phyloP scores from a whole-genome alignment of 2,113 vertebrate species.

The Sinosuthora webbiana region DNA sequence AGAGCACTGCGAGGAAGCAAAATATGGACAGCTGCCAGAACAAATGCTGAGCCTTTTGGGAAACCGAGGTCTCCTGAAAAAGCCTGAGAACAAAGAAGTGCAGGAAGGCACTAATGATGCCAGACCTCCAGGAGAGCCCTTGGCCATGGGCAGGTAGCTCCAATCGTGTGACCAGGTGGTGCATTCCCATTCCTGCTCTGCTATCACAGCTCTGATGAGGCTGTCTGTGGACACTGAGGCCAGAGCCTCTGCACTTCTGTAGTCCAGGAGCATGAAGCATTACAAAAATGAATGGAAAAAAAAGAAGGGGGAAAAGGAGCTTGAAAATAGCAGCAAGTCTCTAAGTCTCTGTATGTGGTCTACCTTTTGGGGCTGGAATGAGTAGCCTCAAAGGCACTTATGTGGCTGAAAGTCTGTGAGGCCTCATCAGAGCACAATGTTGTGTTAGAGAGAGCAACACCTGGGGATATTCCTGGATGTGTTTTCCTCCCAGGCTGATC shows the following conservation, averaged over 20 bases:
- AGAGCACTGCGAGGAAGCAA: background rate
- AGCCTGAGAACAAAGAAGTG: background rate
- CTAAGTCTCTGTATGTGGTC: background rate
- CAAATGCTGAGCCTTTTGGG: constrained; percentile 37
- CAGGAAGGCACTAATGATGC: background rate
- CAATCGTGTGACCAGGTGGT: accelerated
- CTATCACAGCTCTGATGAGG: background rate
- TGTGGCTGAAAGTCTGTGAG: background rate
- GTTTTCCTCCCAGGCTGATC: background rate
- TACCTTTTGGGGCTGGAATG: background rate
- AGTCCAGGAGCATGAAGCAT: background rate
- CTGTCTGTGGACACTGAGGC: background rate
- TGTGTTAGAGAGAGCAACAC: background rate
- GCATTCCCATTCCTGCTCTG: background rate
- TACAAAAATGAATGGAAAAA: background rate
- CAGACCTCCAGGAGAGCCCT: background rate
- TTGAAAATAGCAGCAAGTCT: background rate
- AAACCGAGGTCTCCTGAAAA: background rate
- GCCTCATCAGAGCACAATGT: background rate
- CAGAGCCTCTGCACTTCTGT: background rate
- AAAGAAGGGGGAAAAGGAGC: accelerated
- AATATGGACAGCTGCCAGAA: constrained; percentile 45
- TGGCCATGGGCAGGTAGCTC: background rate
- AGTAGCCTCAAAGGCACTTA: background rate
- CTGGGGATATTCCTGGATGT: background rate